Conservation (phyloP, 2,113 vertebrate genomes). For the Cinclus mexicanus region DNA sequence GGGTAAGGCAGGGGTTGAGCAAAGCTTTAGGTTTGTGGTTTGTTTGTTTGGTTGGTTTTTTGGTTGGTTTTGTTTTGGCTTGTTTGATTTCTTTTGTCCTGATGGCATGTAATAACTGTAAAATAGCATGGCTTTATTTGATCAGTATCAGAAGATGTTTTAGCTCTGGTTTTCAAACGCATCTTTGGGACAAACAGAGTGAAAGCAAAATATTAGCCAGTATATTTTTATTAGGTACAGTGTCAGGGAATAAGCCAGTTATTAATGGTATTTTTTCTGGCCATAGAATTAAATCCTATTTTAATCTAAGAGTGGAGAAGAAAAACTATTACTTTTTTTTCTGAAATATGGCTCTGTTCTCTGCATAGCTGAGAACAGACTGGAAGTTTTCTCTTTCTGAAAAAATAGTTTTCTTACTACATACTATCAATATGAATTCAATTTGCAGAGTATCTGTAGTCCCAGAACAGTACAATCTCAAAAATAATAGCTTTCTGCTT, state of each 20-base stretch:
- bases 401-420: conserved; percentile 42
- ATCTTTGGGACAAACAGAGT: not conserved
- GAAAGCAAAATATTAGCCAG: not conserved
- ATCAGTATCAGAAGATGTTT: not conserved
- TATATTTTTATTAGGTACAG: conserved; percentile 7
- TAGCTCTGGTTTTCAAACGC: not conserved
- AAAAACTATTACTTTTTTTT: conserved; percentile 7
- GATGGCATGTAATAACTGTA: not conserved
- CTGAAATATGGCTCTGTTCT: not conserved
- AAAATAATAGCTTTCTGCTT: conserved; percentile 41
- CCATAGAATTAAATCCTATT: conserved; percentile 16
- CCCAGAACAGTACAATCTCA: conserved; percentile 7
- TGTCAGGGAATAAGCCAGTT: not conserved
- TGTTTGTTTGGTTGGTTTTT: not conserved
- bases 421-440: conserved; percentile 39
- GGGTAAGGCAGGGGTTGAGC: not conserved
- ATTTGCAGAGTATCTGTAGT: conserved; percentile 32
- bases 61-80: not conserved
- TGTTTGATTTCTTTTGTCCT: not conserved
- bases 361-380: not conserved
- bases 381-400: conserved; percentile 21
- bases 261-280: conserved; percentile 15
- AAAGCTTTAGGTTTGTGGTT: not conserved
- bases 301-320: not conserved
- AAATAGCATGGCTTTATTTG: not conserved